Base-by-base conservation (phyloP, 2,797 vertebrate genomes). In the Pipistrellus pipistrellus region DNA sequence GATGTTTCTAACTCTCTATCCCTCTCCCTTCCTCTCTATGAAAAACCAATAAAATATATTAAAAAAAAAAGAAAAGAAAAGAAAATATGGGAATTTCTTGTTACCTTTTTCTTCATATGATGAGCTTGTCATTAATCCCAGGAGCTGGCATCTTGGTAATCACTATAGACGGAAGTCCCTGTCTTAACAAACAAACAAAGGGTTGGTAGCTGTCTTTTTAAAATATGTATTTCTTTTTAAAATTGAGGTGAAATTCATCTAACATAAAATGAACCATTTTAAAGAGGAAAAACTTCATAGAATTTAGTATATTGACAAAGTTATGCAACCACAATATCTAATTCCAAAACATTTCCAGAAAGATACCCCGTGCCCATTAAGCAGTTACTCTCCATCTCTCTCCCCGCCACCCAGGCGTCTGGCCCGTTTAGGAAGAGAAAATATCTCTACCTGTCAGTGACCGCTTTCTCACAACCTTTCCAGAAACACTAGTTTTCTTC, bases 311-410 rank as follows among this genome's bases (percentile, higher is more conserved):
- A 73, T 91, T 78, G 21, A 51, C 27, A 41, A 8, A 72, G 14
- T 69, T 89, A 4, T 87, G 3, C 30, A 89, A 11, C 68, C 23
- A 41, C 62, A 35, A 23, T 13, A 14, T 75, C 35, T 73, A 27
- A 35, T 92, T 90, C 84, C n/a, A 64, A 35, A 90, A 91, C 23
- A 69, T 51, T 57, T 78, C 71, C 9, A 20, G 14, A 81, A 89
- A 86, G 71, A 81, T 93, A n/a, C 12, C n/a, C 13, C 5, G 5
- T 66, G 23, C 6, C 20, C 21, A 8, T 21, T 80, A 75, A 73
- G 64, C 20, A 46, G 13, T 80, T 69, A 41, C 27, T 35, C 4
- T 44, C 78, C 10, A 2, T 8, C 30, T 18, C 3, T 6, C 23
- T 12, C 9, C 18, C 15, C 10, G 1, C 9, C 18, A 3, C 13